A percentile compares a stretch with the other conserved stretches of the same genome.
phyloP scores from a whole-genome alignment of 2,888 invertebrate genomes.

The Campaea margaritaria region DNA sequence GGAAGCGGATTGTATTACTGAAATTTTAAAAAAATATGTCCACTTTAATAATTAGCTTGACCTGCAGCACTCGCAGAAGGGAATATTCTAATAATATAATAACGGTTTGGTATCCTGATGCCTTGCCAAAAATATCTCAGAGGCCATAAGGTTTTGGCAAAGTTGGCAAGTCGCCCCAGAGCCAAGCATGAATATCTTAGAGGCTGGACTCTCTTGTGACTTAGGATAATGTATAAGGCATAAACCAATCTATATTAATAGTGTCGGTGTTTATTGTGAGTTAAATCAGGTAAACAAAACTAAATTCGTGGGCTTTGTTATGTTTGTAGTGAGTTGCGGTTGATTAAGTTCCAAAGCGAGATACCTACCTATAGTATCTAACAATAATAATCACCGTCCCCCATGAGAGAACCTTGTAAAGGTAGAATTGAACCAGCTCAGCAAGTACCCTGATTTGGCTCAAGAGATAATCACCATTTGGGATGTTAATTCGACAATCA shows the following conservation, averaged over 20 bases:
- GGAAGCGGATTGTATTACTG: too few species aligned
- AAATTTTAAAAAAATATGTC: too few species aligned
- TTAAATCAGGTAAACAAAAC: neutral
- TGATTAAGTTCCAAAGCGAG: too few species aligned
- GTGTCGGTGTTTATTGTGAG: neutral
- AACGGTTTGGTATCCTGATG: slow-evolving; percentile 26
- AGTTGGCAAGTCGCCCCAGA: slow-evolving; percentile 36
- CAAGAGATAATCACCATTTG: too few species aligned
- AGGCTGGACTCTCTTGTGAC: slow-evolving; percentile 34
- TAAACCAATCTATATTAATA: slow-evolving; percentile 17
- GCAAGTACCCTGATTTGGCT: too few species aligned
- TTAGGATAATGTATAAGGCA: slow-evolving; percentile 13
- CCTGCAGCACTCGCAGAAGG: slow-evolving; percentile 1
- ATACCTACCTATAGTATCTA: too few species aligned
- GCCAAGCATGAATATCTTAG: slow-evolving; percentile 39
- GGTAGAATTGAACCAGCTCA: too few species aligned
- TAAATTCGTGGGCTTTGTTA: too few species aligned
- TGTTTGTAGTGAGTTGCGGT: too few species aligned
- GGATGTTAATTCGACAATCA: too few species aligned
- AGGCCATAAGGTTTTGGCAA: slow-evolving; percentile 30
- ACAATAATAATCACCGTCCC: too few species aligned
- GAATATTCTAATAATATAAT: slow-evolving; percentile 22
- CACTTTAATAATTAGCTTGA: neutral
- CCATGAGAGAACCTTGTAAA: too few species aligned
- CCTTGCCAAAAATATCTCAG: slow-evolving; percentile 35